These are phyloP conservation scores for Caenorhabditis sp. DNA, from an alignment of 2,888 invertebrate genomes.

Conservation along the genomic window DNA sequence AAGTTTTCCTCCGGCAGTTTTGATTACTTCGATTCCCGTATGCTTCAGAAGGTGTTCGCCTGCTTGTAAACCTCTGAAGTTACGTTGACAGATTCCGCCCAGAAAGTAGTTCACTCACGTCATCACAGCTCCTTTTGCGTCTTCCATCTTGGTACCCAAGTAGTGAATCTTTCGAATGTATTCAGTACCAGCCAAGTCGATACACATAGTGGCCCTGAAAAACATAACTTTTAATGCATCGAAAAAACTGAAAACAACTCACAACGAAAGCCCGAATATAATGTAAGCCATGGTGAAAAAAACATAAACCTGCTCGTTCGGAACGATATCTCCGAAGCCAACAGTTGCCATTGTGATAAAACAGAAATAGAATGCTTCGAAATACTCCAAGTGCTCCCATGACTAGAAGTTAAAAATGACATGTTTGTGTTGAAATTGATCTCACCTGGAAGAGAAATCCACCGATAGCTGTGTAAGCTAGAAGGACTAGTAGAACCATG, in stretches of 20 bases:
- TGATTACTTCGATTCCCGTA: constrained; percentile 82
- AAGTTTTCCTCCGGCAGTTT: constrained; percentile 82
- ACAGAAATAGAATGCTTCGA: constrained; percentile 83
- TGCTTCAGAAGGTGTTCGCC: constrained; percentile 83
- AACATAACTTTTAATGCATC: background rate
- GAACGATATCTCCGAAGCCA: constrained; percentile 83
- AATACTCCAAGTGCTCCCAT: constrained; percentile 81
- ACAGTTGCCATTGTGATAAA: constrained; percentile 84
- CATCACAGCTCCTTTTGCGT: constrained; percentile 82
- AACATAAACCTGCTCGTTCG: constrained; percentile 82
- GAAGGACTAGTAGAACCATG: constrained; percentile 82
- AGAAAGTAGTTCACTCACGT: constrained; percentile 52
- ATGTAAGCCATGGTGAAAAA: constrained; percentile 83
- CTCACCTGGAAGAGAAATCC: constrained; percentile 79
- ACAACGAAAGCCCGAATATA: constrained; percentile 83
- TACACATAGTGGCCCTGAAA: constrained; percentile 83
- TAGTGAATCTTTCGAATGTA: constrained; percentile 83
- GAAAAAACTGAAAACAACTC: constrained; percentile 24
- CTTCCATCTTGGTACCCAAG: constrained; percentile 83
- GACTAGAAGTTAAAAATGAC: constrained; percentile 42
- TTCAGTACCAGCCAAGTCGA: constrained; percentile 83
- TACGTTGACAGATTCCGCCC: no score
- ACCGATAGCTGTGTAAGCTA: constrained; percentile 82
- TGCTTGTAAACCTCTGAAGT: constrained; percentile 80
- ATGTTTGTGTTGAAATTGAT: no score